Evolutionary conservation across 2,113 vertebrate species (phyloP).

Genomic region (Amphilophus citrinellus): DNA sequence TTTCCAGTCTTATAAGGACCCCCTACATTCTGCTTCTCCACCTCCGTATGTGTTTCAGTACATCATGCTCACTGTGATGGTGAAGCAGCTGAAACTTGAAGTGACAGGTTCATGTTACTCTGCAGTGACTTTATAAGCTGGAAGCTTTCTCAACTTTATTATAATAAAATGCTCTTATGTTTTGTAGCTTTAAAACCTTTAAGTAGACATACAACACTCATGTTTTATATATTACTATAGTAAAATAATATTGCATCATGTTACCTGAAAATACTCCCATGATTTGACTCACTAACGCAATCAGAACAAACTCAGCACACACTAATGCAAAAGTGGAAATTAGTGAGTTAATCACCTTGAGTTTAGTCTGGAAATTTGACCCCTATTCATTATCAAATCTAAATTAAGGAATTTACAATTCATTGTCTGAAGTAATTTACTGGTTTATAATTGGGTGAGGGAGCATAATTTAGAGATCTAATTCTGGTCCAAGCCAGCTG

Average conservation of each 20-base stretch:
- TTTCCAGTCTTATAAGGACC: conserved; percentile 50
- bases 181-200: neutral
- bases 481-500: conserved; percentile 45
- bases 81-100: neutral
- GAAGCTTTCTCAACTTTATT: neutral
- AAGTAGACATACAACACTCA: neutral
- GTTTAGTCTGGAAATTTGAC: neutral
- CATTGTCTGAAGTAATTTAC: conserved; percentile 43
- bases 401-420: conserved; percentile 34
- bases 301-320: neutral
- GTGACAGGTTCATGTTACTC: neutral
- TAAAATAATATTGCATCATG: neutral
- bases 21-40: conserved; percentile 16
- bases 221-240: neutral
- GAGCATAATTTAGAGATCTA: conserved; percentile 33
- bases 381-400: conserved; percentile 15
- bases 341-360: neutral
- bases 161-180: neutral
- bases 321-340: neutral
- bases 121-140: neutral
- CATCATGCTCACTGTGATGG: neutral
- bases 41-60: neutral
- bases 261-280: neutral
- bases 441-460: conserved; percentile 28
- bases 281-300: neutral